Base-by-base conservation (phyloP, 2,888 invertebrate species). In the Cynaeus angustus region DNA sequence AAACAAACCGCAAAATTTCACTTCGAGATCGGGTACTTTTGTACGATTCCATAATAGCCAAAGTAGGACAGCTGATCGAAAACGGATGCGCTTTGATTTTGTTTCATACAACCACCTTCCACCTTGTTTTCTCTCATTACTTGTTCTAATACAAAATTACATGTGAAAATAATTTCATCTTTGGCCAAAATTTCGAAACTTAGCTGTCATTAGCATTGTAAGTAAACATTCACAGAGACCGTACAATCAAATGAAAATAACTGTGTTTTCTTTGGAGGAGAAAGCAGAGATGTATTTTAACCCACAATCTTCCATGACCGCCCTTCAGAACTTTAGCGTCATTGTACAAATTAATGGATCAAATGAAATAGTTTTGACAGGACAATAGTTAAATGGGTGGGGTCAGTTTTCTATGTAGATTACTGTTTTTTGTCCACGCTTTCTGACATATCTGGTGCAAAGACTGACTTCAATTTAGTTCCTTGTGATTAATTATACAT, bases 1-100 rank as follows among this genome's bases (percentile, higher is more conserved):
- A 50, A 50, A 50, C 55, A 30, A 38, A 41, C 55, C 55, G 55
- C 55, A 38, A 56, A 56, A 56, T 56, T 56, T 56, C 55, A 56
- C 55, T 56, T 58, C 14, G 13, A 30, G n/a, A 56, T 56, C 30
- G 38, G 50, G 28, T 21, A 5, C 30, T 43, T 56, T 46, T 46
- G 46, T 46, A 46, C 46, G 46, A 46, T 16, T 46, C 33, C 52
- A 52, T 33, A 52, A 52, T 52, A 33, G 30, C 52, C n/a, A 33
- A 52, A 52, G 52, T 52, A 13, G 52, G 52, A 46, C 46, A 16
- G n/a, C 46, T 9, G 14, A n/a, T 50, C 28, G 12, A 46, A 30
- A 10, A 28, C 26, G 48, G 48, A 52, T 52, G 13, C 33, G 52
- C 12, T 41, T 41, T 41, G n/a, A 13, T 41, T 41, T 41, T 13